Conservation (phyloP, 2,113 vertebrate species). For the Panurus biarmicus region DNA sequence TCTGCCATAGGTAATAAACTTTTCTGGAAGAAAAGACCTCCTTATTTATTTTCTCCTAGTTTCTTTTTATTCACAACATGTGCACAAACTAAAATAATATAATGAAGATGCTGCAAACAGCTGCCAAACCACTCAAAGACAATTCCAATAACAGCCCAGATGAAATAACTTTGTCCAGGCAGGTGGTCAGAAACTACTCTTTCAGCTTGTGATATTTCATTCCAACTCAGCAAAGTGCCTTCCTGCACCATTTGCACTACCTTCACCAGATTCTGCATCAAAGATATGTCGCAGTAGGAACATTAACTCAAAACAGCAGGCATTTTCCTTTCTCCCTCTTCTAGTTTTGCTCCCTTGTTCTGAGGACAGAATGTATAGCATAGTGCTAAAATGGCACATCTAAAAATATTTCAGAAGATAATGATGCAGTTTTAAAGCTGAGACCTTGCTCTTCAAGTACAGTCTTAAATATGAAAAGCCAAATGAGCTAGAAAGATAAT, state of each 20-base stretch:
- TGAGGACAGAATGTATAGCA: neutral
- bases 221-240: neutral
- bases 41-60: neutral
- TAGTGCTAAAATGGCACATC: neutral
- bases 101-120: neutral
- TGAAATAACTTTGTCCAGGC: neutral
- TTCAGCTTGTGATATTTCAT: neutral
- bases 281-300: neutral
- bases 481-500: neutral
- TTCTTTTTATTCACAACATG: neutral
- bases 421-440: neutral
- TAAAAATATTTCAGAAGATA: neutral
- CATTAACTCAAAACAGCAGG: neutral
- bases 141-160: neutral
- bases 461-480: neutral
- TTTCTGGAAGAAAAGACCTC: neutral
- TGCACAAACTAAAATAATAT: neutral
- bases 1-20: neutral
- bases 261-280: neutral
- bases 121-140: neutral
- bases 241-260: neutral
- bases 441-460: neutral
- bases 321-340: neutral
- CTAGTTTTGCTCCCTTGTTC: neutral
- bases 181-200: neutral